phyloP scores from a whole-genome alignment of 2,888 invertebrate species.

The Dinocampus coccinellae region DNA sequence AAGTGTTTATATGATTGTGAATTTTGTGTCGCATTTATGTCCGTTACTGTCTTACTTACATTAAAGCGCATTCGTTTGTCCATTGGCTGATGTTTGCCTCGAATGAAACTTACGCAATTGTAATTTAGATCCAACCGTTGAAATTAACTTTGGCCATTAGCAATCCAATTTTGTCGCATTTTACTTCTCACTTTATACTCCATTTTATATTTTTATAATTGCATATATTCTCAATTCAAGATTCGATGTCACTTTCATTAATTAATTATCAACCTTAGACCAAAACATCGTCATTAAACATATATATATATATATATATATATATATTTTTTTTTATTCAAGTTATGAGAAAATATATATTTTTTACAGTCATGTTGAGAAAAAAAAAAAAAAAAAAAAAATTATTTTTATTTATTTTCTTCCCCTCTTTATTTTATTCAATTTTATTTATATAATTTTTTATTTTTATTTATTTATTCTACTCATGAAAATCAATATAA shows the following conservation, averaged over 20 bases:
- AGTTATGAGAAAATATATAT: no score
- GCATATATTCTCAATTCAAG: background rate
- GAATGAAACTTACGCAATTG: conserved; percentile 44
- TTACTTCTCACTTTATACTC: conserved; percentile 13
- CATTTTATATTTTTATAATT: conserved; percentile 18
- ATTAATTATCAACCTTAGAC: background rate
- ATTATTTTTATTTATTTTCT: no score
- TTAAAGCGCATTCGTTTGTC: background rate
- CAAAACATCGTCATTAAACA: background rate
- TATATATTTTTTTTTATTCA: background rate
- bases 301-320: background rate
- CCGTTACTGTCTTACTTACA: background rate
- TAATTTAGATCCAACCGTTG: conserved; percentile 48
- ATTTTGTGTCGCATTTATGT: background rate
- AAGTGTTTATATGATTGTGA: background rate
- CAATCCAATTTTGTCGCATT: conserved; percentile 34
- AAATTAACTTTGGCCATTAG: conserved; percentile 38
- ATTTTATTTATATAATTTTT: background rate
- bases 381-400: no score
- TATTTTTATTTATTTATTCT: background rate
- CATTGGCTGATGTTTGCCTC: conserved; percentile 2
- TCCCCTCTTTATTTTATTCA: background rate
- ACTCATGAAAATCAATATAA: conserved; percentile 26
- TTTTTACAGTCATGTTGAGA: no score
- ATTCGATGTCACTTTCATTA: background rate